Evolutionary conservation across 2,113 vertebrate species (phyloP).

Genomic region (Onychostruthus taczanowskii): DNA sequence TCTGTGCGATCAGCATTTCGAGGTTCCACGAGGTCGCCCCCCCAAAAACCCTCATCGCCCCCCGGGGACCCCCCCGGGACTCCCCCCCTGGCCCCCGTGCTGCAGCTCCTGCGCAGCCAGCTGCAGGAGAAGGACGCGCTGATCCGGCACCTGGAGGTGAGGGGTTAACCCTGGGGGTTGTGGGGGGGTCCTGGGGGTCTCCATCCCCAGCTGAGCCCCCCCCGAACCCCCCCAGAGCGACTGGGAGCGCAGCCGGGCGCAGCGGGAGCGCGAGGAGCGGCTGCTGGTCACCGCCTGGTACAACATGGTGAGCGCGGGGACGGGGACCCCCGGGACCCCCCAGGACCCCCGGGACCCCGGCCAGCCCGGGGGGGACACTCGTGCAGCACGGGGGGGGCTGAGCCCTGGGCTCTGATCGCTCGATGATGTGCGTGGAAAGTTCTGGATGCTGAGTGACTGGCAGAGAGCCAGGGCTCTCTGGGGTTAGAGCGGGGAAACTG

Average conservation of each 20-base stretch:
- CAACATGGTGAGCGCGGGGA: neutral
- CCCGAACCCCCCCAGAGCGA: neutral
- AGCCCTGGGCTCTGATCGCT: too few species aligned
- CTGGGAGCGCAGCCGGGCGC: neutral
- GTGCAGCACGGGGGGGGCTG: too few species aligned
- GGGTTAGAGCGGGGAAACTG: too few species aligned
- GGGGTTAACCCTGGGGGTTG: neutral
- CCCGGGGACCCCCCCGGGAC: neutral
- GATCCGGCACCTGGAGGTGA: neutral
- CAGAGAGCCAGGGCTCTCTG: too few species aligned
- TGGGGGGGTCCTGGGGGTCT: neutral
- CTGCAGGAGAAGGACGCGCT: neutral
- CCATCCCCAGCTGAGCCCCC: neutral
- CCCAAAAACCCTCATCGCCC: fast-evolving
- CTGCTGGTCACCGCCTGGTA: neutral
- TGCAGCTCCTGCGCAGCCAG: neutral
- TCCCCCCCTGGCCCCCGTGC: neutral
- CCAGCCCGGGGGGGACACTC: too few species aligned
- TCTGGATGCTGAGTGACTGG: too few species aligned
- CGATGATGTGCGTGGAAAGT: too few species aligned
- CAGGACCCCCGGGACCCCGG: too few species aligned
- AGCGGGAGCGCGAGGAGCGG: neutral
- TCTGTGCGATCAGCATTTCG: neutral
- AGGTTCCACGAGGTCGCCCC: neutral
- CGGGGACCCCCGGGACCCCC: neutral